Evolutionary conservation across 2,888 invertebrate genomes (phyloP).

Genomic region (Caenorhabditis macrosperma): DNA sequence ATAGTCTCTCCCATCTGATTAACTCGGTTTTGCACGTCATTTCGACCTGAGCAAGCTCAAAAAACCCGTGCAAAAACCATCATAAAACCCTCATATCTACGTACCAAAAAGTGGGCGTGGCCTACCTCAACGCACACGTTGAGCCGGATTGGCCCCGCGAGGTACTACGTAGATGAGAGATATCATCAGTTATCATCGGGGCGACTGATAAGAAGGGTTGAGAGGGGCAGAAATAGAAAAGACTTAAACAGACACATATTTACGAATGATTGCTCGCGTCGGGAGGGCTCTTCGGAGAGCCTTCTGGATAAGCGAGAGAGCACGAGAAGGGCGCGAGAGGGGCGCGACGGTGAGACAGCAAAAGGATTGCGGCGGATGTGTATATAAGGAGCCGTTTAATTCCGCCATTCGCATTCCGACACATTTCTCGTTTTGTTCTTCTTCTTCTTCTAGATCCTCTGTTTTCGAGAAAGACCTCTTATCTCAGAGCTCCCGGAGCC

Average conservation of each 20-base stretch:
- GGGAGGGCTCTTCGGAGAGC: too few species aligned
- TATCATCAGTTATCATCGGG: not conserved
- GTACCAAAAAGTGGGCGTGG: not conserved
- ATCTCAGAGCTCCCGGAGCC: too few species aligned
- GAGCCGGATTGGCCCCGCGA: not conserved
- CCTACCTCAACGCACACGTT: not conserved
- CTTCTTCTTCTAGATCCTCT: too few species aligned
- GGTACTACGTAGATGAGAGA: not conserved
- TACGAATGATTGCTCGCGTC: not conserved
- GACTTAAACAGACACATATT: slow-evolving; percentile 2
- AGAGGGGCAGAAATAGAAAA: not conserved
- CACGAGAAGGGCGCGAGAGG: not conserved
- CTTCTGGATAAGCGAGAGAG: not conserved
- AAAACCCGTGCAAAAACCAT: not conserved
- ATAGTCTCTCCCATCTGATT: not conserved
- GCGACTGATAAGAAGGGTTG: not conserved
- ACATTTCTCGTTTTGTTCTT: too few species aligned
- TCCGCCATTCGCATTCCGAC: not conserved
- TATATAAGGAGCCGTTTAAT: not conserved
- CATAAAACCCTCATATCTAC: not conserved
- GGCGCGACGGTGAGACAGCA: not conserved
- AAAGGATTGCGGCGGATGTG: not conserved
- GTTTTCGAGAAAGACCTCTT: too few species aligned
- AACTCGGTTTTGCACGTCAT: not conserved
- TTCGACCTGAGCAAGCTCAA: not conserved